Evolutionary conservation across 2,888 invertebrate species (phyloP).

Genomic region (Thumatha senex): DNA sequence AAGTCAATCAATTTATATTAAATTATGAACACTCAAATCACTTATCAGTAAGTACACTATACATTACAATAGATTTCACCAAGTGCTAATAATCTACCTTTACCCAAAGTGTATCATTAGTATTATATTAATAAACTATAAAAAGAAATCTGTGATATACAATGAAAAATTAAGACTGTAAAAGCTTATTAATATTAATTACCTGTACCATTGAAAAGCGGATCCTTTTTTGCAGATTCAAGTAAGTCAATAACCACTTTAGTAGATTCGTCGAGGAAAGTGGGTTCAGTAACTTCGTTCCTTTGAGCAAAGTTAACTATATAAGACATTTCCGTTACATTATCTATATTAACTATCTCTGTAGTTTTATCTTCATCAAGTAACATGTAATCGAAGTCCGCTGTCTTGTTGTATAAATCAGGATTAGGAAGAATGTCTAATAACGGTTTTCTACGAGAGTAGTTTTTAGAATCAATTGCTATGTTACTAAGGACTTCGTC

Average conservation of each 20-base stretch:
- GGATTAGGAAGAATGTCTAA: conserved; percentile 14
- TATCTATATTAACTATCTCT: background rate
- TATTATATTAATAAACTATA: too few relatives aligned
- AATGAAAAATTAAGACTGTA: too few relatives aligned
- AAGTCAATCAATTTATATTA: background rate
- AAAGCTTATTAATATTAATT: background rate
- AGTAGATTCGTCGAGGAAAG: conserved; percentile 12
- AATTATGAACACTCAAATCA: too few relatives aligned
- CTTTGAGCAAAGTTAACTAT: conserved; percentile 12
- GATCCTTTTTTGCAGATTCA: conserved; percentile 20
- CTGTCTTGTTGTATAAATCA: conserved; percentile 10
- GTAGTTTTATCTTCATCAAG: conserved; percentile 23
- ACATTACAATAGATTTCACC: too few relatives aligned
- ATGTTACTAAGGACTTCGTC: conserved; percentile 52
- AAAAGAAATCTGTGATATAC: too few relatives aligned
- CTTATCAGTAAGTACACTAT: too few relatives aligned
- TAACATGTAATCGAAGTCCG: conserved; percentile 27
- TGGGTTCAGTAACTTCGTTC: conserved; percentile 9
- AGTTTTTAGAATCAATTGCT: conserved; percentile 33
- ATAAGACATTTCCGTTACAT: conserved; percentile 6
- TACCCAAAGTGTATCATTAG: too few relatives aligned
- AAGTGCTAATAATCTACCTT: too few relatives aligned
- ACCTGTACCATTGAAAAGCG: conserved; percentile 17
- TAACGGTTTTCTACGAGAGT: conserved; percentile 35
- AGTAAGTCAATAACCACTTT: conserved; percentile 42